These are phyloP conservation scores for Lanius collurio DNA, from an alignment of 2,113 vertebrate species.

Conservation along the genomic window DNA sequence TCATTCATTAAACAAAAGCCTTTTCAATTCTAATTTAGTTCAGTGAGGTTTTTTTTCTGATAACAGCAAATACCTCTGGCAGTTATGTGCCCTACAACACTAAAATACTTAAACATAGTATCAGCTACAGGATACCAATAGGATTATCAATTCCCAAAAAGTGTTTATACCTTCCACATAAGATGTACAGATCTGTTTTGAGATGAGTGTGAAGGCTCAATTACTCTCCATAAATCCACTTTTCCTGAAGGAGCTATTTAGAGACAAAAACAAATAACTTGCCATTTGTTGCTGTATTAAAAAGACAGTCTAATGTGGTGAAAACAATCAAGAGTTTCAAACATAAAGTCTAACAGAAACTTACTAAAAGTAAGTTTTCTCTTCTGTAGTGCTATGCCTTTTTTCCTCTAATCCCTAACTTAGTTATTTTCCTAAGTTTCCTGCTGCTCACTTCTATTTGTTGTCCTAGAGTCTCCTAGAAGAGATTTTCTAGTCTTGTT, in stretches of 20 bases:
- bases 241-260: conserved; percentile 56
- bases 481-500: not conserved
- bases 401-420: not conserved
- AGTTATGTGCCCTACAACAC: not conserved
- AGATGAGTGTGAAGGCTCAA: conserved; percentile 9
- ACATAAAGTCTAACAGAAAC: not conserved
- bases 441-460: not conserved
- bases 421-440: not conserved
- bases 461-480: not conserved
- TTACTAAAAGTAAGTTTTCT: not conserved
- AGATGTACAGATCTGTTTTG: conserved; percentile 59
- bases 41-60: not conserved
- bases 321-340: not conserved
- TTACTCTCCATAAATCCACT: conserved; percentile 75
- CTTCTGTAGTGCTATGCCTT: not conserved
- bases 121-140: not conserved
- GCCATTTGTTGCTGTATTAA: not conserved
- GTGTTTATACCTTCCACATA: conserved; percentile 73
- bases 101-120: not conserved
- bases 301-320: not conserved
- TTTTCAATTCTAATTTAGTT: not conserved
- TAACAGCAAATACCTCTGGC: not conserved
- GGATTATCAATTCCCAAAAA: not conserved
- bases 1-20: not conserved
- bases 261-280: not conserved